Evolutionary conservation across 2,797 vertebrate genomes (phyloP).

Genomic region (Oryzias sinensis): DNA sequence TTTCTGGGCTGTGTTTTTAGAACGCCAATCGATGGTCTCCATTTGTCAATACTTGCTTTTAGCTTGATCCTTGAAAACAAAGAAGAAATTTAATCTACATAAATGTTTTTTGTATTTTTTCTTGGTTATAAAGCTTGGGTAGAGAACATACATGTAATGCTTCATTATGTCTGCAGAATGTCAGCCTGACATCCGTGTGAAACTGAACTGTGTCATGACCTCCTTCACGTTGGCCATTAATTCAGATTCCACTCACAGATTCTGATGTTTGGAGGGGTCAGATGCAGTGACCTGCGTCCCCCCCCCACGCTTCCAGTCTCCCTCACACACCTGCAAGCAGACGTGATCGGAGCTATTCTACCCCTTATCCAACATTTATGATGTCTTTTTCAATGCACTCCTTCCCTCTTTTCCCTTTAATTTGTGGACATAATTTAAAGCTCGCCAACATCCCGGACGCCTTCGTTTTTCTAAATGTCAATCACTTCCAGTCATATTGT

Average conservation of each 20-base stretch:
- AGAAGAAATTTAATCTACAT: too few relatives aligned
- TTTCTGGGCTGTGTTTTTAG: conserved; percentile 35
- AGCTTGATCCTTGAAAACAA: too few relatives aligned
- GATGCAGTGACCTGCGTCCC: conserved; percentile 34
- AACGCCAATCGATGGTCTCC: too few relatives aligned
- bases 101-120: background rate
- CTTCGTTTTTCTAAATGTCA: conserved; percentile 17
- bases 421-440: conserved; percentile 24
- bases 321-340: conserved; percentile 35
- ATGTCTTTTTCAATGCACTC: conserved; percentile 1
- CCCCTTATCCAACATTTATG: background rate
- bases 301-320: conserved; percentile 22
- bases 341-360: conserved; percentile 12
- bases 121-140: background rate
- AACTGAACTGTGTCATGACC: conserved; percentile 22
- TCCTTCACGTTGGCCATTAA: conserved; percentile 31
- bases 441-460: conserved; percentile 5
- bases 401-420: background rate
- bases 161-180: background rate
- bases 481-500: conserved; percentile 38
- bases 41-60: too few relatives aligned
- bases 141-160: too few relatives aligned
- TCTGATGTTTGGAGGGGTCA: conserved; percentile 23
- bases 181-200: conserved; percentile 17
- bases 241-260: conserved; percentile 36